Percentiles rank a stretch among this genome's conserved stretches.
Evolutionary conservation across 2,797 vertebrate genomes (phyloP).

Genomic region (Pangasius larnaudii): DNA sequence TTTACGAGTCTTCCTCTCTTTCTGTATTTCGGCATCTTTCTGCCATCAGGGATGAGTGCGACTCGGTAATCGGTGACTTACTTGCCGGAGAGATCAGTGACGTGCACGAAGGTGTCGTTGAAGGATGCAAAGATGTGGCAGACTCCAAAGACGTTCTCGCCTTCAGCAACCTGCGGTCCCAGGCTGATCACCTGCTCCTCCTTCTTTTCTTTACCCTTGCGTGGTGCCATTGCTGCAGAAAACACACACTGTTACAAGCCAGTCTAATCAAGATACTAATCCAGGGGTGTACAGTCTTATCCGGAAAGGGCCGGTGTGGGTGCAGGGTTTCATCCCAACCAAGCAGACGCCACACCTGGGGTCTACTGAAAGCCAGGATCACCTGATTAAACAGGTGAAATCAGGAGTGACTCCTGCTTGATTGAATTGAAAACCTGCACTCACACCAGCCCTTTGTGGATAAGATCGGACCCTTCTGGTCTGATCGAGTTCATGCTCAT

Average conservation of each 20-base stretch:
- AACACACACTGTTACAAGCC: background rate
- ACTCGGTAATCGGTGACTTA: constrained; percentile 71
- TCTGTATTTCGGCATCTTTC: too few species aligned
- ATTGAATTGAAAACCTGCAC: too few species aligned
- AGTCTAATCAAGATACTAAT: background rate
- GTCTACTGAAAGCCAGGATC: too few species aligned
- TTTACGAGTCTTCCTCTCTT: background rate
- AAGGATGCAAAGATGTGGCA: constrained; percentile 99
- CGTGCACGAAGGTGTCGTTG: constrained; percentile 97
- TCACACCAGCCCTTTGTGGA: too few species aligned
- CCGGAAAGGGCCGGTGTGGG: too few species aligned
- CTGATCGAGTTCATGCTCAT: background rate
- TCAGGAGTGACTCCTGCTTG: too few species aligned
- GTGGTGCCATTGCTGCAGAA: constrained; percentile 88
- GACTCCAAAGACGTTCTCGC: constrained; percentile 95
- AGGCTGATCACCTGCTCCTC: constrained; percentile 98
- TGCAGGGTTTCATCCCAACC: too few species aligned
- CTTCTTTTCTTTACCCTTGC: constrained; percentile 99
- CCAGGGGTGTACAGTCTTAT: too few species aligned
- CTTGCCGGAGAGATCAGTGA: constrained; percentile 97
- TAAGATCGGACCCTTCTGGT: background rate
- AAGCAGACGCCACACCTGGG: too few species aligned
- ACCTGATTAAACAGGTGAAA: too few species aligned
- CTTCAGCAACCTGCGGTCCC: constrained; percentile 95
- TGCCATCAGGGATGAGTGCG: too few species aligned